Base-by-base conservation (phyloP, 2,888 invertebrate genomes). In the Amiota mariae region DNA sequence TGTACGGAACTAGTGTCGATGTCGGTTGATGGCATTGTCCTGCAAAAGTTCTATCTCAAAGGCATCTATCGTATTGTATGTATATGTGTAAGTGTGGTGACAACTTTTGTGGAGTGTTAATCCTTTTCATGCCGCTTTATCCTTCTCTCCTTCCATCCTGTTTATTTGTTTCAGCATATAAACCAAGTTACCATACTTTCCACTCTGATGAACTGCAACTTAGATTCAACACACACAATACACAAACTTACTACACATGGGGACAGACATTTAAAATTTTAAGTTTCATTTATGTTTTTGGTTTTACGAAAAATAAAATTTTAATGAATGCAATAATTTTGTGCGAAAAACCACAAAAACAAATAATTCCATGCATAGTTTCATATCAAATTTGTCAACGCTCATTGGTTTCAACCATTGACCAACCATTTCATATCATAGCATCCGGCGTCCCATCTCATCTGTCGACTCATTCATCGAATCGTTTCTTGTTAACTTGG, bases 341-440 rank as follows among this genome's bases (percentile, higher is more conserved):
- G 75, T 68, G 54, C 67, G 20, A 12, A 15, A 54, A 68, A 68
- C 54, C 67, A 11, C 51, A 68, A 51, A 68, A 24, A 24, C 51
- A 59, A 15, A 63, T 46, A 63, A 24, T 67, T 67, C 66, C 51
- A 67, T 75, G 75, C 80, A 77, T 76, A 80, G 79, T 77, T 85
- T 74, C 51, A 74, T 75, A 72, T 46, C 70, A 48, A 73, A 72
- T 74, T 73, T 75, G 78, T 78, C 81, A 77, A 75, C 79, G 81
- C 80, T 77, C 81, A 83, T 83, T 85, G 79, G 78, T 77, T 77
- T 76, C 78, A 75, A 78, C 84, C 77, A 80, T 82, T 84, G 79
- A 81, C 12, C 54, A n/a, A 79, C 82, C 82, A 82, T 75, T n/a
- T n/a, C 46, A 24, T n/a, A 4, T 12, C 54, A 8, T 15, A 13